Evolutionary conservation across 2,888 invertebrate genomes (phyloP), one percentile per base, ranked within the genome.

Genomic region (Helleia helle): DNA sequence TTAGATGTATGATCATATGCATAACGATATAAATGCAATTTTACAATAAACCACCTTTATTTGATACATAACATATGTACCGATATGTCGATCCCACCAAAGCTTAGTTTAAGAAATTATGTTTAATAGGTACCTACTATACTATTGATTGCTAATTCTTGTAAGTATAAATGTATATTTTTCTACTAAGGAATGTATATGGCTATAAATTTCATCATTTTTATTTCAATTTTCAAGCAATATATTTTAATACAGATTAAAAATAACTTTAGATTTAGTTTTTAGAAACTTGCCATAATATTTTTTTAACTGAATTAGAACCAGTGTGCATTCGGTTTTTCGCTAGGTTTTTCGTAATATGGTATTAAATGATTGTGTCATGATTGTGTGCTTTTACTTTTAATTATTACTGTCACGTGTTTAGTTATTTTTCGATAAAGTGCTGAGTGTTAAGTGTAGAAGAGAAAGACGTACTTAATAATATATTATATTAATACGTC

Each of bases 21-120:
- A n/a, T n/a, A n/a, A n/a, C n/a, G n/a, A n/a, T n/a, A n/a, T n/a
- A n/a, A n/a, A n/a, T n/a, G n/a, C n/a, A n/a, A n/a, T n/a, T n/a
- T 29, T 39, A 38, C 15, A 30, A 42, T 31, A 31, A 30, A 30
- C 22, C 24, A 30, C 22, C 15, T 24, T 31, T 30, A 25, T 25
- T 14, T 40, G 43, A 38, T 43, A 41, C 34, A 24, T 15, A 13
- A 12, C n/a, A n/a, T 26, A 50, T 49, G 46, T 54, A 54, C 51
- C 54, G 56, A 54, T 71, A 56, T 59, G 73, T 76, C 62, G 73
- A 84, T 83, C 84, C 84, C 84, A 84, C 84, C 84, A 84, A 84
- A 84, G 83, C 59, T 73, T 83, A 84, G 76, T 60, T 59, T 81
- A 80, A 80, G 80, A 61, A 51, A 71, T 71, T 79, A 75, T 70